Conservation (phyloP, 1,140 invertebrate species). For the Bombyx mori region DNA sequence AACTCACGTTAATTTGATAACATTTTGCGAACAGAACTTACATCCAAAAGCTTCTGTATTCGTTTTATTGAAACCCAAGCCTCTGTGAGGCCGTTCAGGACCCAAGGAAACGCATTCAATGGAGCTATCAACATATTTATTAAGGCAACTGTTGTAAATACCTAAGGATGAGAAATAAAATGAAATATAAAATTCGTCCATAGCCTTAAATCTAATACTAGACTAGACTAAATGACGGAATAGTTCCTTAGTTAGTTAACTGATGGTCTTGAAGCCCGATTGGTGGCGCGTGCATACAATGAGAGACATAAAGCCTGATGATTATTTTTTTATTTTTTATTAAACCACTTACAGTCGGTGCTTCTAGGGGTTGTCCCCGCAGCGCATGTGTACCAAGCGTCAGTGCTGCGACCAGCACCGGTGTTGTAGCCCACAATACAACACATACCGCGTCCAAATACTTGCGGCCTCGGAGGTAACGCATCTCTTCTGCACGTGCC, state of each 20-base stretch:
- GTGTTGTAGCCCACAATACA: slow-evolving; percentile 99
- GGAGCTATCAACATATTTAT: slow-evolving; percentile 97
- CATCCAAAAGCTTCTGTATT: slow-evolving; percentile 82
- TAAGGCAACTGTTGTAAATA: slow-evolving; percentile 95
- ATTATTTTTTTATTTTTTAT: background rate
- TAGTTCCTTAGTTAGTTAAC: too few relatives aligned
- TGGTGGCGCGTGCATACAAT: too few relatives aligned
- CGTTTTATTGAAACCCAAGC: slow-evolving; percentile 91
- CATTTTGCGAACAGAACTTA: slow-evolving; percentile 54
- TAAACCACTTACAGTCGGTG: slow-evolving; percentile 78
- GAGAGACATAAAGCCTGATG: too few relatives aligned
- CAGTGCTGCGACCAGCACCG: slow-evolving; percentile 92
- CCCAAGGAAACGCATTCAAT: slow-evolving; percentile 98
- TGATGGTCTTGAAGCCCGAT: too few relatives aligned
- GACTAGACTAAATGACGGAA: too few relatives aligned
- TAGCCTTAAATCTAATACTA: too few relatives aligned
- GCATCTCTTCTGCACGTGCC: slow-evolving; percentile 80
- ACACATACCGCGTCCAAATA: slow-evolving; percentile 99
- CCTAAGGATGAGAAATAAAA: slow-evolving; percentile 26
- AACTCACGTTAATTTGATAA: slow-evolving; percentile 5
- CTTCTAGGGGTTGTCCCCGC: slow-evolving; percentile 84
- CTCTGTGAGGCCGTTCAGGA: slow-evolving; percentile 95
- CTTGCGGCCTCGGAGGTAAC: slow-evolving; percentile 87
- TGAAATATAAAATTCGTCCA: too few relatives aligned
- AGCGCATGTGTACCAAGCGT: slow-evolving; percentile 93